Evolutionary conservation across 2,797 vertebrate genomes (phyloP).

Genomic region (Lithobates pipiens): DNA sequence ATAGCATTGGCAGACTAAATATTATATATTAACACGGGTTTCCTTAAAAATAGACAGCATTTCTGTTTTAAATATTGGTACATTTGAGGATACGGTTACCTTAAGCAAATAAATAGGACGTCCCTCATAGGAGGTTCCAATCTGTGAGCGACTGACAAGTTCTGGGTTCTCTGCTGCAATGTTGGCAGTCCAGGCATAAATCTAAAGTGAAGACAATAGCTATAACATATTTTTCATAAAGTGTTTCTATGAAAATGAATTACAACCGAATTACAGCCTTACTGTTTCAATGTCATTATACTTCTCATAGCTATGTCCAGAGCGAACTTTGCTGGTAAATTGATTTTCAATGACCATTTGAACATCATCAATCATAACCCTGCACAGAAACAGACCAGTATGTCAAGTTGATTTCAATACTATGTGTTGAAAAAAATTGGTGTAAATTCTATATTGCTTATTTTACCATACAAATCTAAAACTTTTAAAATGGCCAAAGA

Average conservation of each 20-base stretch:
- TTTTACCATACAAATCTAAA: too few relatives aligned
- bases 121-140: constrained; percentile 87
- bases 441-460: too few relatives aligned
- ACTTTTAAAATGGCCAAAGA: too few relatives aligned
- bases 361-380: constrained; percentile 86
- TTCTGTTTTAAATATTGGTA: background rate
- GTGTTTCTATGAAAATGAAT: background rate
- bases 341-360: constrained; percentile 78
- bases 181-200: constrained; percentile 84
- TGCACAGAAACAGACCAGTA: constrained; percentile 66
- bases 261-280: constrained; percentile 59
- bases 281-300: constrained; percentile 89
- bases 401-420: background rate
- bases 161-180: constrained; percentile 78
- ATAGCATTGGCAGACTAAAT: too few relatives aligned
- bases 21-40: too few relatives aligned
- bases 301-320: constrained; percentile 84
- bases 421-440: too few relatives aligned
- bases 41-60: too few relatives aligned
- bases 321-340: constrained; percentile 71
- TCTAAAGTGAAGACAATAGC: constrained; percentile 74
- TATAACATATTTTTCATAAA: background rate
- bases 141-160: constrained; percentile 81
- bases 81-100: constrained; percentile 73
- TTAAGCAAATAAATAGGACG: constrained; percentile 84